These are phyloP conservation scores for Drosophila merina DNA, from an alignment of 2,888 invertebrate genomes.

Conservation along the genomic window DNA sequence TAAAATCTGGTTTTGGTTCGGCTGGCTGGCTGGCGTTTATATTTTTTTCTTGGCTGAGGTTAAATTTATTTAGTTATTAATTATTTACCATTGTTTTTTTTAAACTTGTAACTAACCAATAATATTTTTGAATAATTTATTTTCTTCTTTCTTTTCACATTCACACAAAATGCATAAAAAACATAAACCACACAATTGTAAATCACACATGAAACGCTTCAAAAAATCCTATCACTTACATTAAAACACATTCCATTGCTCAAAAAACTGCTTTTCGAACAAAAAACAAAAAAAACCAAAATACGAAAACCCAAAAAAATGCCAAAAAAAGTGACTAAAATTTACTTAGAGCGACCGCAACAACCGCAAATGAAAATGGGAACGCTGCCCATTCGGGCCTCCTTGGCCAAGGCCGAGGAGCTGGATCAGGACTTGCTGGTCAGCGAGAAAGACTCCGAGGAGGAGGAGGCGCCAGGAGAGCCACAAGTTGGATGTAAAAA, in stretches of 20 bases:
- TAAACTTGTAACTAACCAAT: conserved; percentile 62
- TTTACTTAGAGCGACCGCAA: conserved; percentile 68
- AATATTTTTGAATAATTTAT: conserved; percentile 62
- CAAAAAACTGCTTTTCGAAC: conserved; percentile 44
- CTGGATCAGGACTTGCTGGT: conserved; percentile 32
- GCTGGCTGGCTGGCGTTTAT: conserved; percentile 32
- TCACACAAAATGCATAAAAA: conserved; percentile 26
- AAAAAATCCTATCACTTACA: conserved; percentile 6
- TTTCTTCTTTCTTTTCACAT: conserved; percentile 66
- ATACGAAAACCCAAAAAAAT: conserved; percentile 34
- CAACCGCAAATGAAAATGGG: conserved; percentile 43
- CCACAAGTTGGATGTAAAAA: background rate
- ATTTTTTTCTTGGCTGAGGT: background rate
- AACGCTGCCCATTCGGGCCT: conserved; percentile 60
- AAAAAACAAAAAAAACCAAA: conserved; percentile 13
- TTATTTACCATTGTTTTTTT: background rate
- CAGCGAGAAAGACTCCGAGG: conserved; percentile 6
- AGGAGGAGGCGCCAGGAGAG: conserved; percentile 1
- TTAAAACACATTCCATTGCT: conserved; percentile 25
- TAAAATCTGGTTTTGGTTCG: conserved; percentile 25
- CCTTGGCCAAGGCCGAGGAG: conserved; percentile 68
- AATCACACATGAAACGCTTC: conserved; percentile 41
- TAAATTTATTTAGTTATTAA: background rate
- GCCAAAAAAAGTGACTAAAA: conserved; percentile 71
- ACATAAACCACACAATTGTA: conserved; percentile 31